Base-by-base conservation (phyloP, 1,140 invertebrate genomes). In the Drosophila simulans region DNA sequence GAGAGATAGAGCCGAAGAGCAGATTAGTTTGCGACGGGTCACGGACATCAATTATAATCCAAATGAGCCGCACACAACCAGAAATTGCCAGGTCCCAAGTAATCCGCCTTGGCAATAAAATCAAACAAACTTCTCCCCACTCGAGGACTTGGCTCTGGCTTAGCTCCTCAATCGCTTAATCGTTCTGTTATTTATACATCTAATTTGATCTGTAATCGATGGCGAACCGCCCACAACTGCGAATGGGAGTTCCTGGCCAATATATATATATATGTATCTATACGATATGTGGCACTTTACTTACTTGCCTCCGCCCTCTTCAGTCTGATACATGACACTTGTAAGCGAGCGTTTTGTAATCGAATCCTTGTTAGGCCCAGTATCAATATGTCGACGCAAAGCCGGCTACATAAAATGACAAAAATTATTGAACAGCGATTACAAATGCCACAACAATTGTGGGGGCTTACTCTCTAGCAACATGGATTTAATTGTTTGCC, bases 171-270 rank as follows among this genome's bases (percentile, higher is more conserved):
- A 83, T 80, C 84, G 80, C 77, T 88, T 88, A 88, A 88, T 88
- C 84, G 84, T 88, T 89, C 71, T 83, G 84, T 88, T 88, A 89
- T 88, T 89, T 88, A 88, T 88, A 88, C 85, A 88, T 88, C 84
- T 88, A 88, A 88, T 88, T 88, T 90, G 83, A 89, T 88, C 83
- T 81, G 81, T 76, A 85, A 78, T 72, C 82, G 77, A 82, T 68
- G 75, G 65, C 52, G 39, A 34, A 65, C 70, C 79, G 80, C 83
- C 83, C 59, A 74, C 57, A 58, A 72, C 53, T 65, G 45, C 53
- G 31, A 62, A 59, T 52, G 68, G 37, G 40, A 58, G 40, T 59
- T 63, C 5, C 22, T 60, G 62, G 5, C 34, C n/a, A 35, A 60
- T 55, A 35, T 49, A 48, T 40, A 31, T 25, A 42, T 11, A 45